Evolutionary conservation across 2,888 invertebrate genomes (phyloP).

Genomic region (Choreutis nemorana): DNA sequence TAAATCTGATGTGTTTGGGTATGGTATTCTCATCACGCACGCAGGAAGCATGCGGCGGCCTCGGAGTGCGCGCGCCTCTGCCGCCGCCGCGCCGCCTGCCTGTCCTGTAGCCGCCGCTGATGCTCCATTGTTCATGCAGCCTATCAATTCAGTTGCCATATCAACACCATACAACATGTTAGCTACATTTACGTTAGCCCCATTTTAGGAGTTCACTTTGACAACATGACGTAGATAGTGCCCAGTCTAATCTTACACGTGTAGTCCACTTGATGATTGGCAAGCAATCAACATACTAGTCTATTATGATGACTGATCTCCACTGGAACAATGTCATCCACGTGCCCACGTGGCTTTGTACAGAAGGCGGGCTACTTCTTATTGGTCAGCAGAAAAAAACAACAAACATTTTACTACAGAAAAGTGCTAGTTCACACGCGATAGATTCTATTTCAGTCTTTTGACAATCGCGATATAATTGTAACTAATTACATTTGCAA

Average conservation of each 20-base stretch:
- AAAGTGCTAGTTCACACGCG: constrained; percentile 55
- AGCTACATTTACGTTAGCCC: too few relatives aligned
- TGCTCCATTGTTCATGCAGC: constrained; percentile 34
- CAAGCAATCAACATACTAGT: constrained; percentile 38
- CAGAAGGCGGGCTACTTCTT: constrained; percentile 33
- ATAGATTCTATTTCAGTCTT: constrained; percentile 57
- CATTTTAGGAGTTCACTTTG: too few relatives aligned
- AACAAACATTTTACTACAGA: constrained; percentile 44
- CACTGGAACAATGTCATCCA: constrained; percentile 36
- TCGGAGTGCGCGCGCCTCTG: constrained; percentile 53
- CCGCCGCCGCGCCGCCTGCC: constrained; percentile 32
- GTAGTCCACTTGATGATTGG: constrained; percentile 30
- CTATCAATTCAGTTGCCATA: too few relatives aligned
- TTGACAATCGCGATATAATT: constrained; percentile 53
- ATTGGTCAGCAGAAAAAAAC: too few relatives aligned
- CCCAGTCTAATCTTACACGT: constrained; percentile 29
- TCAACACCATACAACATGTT: too few relatives aligned
- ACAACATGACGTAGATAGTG: too few relatives aligned
- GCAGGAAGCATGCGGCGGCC: constrained; percentile 55
- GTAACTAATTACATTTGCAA: constrained; percentile 37
- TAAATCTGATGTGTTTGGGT: too few relatives aligned
- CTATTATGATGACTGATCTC: constrained; percentile 34
- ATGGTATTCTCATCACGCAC: constrained; percentile 53
- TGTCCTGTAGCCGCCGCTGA: too few relatives aligned
- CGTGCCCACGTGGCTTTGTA: constrained; percentile 43